These are phyloP conservation scores for Diceros bicornis DNA, from an alignment of 2,797 vertebrate species.

Conservation along the genomic window DNA sequence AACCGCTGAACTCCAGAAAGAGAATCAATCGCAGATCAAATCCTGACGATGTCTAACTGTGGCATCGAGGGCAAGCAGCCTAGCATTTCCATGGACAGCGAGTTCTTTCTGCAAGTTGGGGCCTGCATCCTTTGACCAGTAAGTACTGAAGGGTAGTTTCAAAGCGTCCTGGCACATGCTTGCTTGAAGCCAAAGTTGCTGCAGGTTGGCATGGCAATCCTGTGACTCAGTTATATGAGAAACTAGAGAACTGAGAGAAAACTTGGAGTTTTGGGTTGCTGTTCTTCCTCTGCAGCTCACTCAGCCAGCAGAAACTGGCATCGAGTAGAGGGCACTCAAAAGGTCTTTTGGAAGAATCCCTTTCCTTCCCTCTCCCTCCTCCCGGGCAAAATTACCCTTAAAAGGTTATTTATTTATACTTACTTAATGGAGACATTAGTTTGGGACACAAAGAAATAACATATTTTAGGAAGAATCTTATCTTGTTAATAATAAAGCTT, in stretches of 20 bases:
- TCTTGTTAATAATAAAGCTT: not conserved
- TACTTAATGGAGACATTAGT: not conserved
- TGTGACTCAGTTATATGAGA: not conserved
- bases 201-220: slow-evolving; percentile 35
- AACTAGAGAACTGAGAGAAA: not conserved
- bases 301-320: slow-evolving; percentile 33
- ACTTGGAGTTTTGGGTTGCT: not conserved
- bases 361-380: not conserved
- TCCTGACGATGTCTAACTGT: not conserved
- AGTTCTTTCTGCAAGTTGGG: slow-evolving; percentile 28
- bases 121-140: not conserved
- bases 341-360: not conserved
- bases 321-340: fast-evolving
- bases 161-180: not conserved
- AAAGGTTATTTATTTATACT: not conserved
- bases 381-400: not conserved
- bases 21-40: not conserved
- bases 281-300: slow-evolving; percentile 29
- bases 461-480: not conserved
- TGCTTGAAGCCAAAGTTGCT: slow-evolving; percentile 55
- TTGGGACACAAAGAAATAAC: slow-evolving; percentile 61
- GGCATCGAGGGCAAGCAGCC: not conserved
- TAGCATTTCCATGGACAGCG: not conserved
- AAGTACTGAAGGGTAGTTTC: slow-evolving; percentile 17
- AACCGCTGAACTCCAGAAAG: not conserved